A percentile compares a stretch with the other conserved stretches of the same genome.
Conservation (phyloP, 53 echinoderm and acorn worm genomes). For the Echinarachnius parma region DNA sequence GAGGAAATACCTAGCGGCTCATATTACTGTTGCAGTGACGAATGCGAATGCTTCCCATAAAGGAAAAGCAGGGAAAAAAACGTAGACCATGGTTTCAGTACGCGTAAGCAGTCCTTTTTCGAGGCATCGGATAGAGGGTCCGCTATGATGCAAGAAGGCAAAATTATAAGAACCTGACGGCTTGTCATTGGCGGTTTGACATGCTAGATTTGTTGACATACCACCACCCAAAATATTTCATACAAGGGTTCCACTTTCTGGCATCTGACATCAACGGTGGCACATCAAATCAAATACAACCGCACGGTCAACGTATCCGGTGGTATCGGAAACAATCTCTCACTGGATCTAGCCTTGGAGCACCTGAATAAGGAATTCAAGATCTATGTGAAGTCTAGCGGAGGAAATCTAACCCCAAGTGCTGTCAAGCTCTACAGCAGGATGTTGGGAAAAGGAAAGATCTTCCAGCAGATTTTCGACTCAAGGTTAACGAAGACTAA, state of each 20-base stretch:
- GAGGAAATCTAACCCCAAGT: neutral
- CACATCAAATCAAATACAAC: conserved; percentile 11
- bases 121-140: conserved; percentile 1
- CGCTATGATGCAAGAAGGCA: conserved; percentile 11
- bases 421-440: neutral
- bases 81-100: conserved; percentile 11
- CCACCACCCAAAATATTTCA: conserved; percentile 15
- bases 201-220: neutral
- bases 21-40: neutral
- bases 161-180: conserved; percentile 3
- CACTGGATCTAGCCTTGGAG: neutral
- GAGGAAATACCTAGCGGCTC: conserved; percentile 4
- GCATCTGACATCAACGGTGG: conserved; percentile 7
- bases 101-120: neutral
- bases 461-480: neutral
- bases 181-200: conserved; percentile 8
- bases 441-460: neutral
- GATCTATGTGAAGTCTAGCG: neutral
- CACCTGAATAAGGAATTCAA: neutral
- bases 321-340: neutral
- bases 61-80: neutral
- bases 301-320: neutral
- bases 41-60: neutral
- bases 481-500: neutral
- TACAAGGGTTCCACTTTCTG: conserved; percentile 1